Conservation (phyloP, 35 echinoderm and acorn worm genomes). For the Stichopus chloronotus region DNA sequence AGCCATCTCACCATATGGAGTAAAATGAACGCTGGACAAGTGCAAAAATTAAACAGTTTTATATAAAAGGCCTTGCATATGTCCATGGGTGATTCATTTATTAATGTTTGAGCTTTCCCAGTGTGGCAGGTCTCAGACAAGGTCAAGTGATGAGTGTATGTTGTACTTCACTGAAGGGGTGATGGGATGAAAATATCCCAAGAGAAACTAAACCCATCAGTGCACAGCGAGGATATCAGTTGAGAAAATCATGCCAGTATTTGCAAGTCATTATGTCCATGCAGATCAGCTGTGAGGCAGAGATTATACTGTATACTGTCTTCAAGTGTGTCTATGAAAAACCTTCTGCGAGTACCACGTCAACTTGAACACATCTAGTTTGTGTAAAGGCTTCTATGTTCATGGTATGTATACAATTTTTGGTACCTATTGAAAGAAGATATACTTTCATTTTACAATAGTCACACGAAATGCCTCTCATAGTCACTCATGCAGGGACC, state of each 20-base stretch:
- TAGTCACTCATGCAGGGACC: background rate
- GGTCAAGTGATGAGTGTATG: background rate
- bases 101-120: background rate
- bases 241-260: background rate
- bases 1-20: conserved; percentile 1
- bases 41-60: background rate
- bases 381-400: background rate
- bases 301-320: background rate
- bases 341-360: background rate
- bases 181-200: background rate
- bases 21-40: background rate
- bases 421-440: background rate
- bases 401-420: conserved; percentile 3
- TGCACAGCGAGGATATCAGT: background rate
- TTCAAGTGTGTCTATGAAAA: background rate
- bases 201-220: too few relatives aligned
- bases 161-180: background rate
- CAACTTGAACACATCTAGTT: background rate
- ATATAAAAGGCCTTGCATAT: background rate
- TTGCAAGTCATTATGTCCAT: background rate
- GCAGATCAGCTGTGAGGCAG: too few relatives aligned
- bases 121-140: background rate
- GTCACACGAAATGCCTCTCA: background rate
- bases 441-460: background rate
- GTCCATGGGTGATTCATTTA: background rate